Evolutionary conservation across 2,113 vertebrate genomes (phyloP).

Genomic region (Electrona antarctica): DNA sequence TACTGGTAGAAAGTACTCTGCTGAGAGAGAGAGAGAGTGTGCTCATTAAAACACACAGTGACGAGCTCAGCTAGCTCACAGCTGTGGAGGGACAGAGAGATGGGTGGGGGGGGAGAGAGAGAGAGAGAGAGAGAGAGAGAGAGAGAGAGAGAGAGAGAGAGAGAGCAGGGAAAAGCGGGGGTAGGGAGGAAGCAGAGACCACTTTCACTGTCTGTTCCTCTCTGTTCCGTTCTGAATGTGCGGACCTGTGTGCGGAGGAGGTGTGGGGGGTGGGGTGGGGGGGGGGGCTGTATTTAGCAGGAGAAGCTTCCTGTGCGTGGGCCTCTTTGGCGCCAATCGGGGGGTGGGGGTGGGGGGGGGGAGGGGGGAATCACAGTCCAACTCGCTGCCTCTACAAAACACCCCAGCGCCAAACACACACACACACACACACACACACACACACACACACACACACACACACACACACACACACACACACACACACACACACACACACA

Average conservation of each 20-base stretch:
- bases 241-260: slow-evolving; percentile 48
- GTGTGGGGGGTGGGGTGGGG: slow-evolving; percentile 17
- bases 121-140: not conserved
- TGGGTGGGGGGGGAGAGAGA: slow-evolving; percentile 20
- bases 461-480: slow-evolving; percentile 11
- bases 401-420: slow-evolving; percentile 52
- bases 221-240: slow-evolving; percentile 47
- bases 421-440: slow-evolving; percentile 34
- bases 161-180: slow-evolving; percentile 17
- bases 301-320: slow-evolving; percentile 76
- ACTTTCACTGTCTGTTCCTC: slow-evolving; percentile 50
- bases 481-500: slow-evolving; percentile 14
- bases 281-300: slow-evolving; percentile 70
- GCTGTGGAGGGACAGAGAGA: slow-evolving; percentile 34
- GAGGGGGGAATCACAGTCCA: slow-evolving; percentile 63
- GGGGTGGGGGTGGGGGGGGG: slow-evolving; percentile 3
- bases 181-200: slow-evolving; percentile 26
- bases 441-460: no score
- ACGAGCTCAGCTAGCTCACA: not conserved
- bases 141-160: not conserved
- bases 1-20: slow-evolving; percentile 25
- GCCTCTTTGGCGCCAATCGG: slow-evolving; percentile 72
- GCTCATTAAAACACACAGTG: slow-evolving; percentile 55
- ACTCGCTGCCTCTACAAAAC: slow-evolving; percentile 73
- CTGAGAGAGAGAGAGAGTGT: slow-evolving; percentile 10